These are phyloP conservation scores for Ginglymostoma cirratum DNA, from an alignment of 2,113 vertebrate species.

Conservation along the genomic window DNA sequence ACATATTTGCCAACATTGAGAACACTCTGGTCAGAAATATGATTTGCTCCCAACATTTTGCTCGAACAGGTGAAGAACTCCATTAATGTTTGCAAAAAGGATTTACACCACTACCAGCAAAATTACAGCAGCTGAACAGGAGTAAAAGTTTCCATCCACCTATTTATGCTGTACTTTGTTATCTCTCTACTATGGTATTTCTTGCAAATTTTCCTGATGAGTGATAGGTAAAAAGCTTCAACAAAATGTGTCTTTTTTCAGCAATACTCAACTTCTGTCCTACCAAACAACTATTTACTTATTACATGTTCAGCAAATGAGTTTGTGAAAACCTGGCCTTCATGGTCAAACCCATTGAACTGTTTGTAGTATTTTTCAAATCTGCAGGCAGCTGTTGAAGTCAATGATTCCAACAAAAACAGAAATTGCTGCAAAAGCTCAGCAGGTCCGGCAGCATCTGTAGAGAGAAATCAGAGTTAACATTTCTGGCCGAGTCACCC, in stretches of 20 bases:
- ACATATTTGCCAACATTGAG: background rate
- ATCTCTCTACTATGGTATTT: no score
- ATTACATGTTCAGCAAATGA: no score
- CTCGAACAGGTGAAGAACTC: background rate
- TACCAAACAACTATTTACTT: no score
- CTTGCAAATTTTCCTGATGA: no score
- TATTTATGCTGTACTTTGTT: background rate
- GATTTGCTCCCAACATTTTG: background rate
- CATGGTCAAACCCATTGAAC: background rate
- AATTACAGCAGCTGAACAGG: background rate
- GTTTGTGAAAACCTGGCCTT: background rate
- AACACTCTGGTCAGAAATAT: background rate
- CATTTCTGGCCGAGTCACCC: no score
- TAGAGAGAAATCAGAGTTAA: no score
- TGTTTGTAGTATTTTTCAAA: background rate
- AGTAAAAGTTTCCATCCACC: background rate
- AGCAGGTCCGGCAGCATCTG: no score
- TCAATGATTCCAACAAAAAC: no score
- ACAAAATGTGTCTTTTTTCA: no score
- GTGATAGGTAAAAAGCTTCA: no score
- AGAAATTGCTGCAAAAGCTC: no score
- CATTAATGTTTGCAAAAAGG: background rate
- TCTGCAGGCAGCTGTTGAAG: background rate
- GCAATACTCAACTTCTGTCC: no score
- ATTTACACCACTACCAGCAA: background rate